These are phyloP conservation scores for Sciurus niger DNA, from an alignment of 2,113 vertebrate species.

Conservation along the genomic window DNA sequence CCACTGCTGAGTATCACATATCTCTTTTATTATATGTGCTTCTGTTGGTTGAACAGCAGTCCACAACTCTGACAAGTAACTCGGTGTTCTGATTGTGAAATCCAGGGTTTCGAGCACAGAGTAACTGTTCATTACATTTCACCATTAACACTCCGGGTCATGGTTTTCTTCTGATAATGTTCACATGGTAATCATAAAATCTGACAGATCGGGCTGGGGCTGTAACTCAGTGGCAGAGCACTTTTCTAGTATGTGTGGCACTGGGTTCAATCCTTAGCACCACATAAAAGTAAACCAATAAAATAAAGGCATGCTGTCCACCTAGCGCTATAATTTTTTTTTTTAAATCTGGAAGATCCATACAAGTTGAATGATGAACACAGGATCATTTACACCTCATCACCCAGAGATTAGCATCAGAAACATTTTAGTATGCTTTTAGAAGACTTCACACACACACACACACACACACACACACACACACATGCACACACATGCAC, in stretches of 20 bases:
- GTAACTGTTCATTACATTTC: not conserved
- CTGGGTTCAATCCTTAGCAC: no score
- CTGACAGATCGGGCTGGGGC: no score
- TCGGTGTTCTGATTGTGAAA: not conserved
- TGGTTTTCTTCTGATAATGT: not conserved
- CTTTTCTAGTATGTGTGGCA: no score
- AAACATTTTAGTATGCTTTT: not conserved
- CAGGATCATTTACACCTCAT: not conserved
- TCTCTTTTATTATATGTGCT: not conserved
- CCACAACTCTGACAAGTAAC: not conserved
- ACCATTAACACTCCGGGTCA: not conserved
- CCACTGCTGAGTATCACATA: accelerated
- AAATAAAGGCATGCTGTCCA: no score
- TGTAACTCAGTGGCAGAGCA: no score
- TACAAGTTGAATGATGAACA: not conserved
- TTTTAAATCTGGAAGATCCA: not conserved
- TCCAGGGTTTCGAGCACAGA: not conserved
- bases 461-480: no score
- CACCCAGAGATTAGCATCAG: not conserved
- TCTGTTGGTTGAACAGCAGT: not conserved
- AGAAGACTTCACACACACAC: not conserved
- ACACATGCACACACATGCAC: no score
- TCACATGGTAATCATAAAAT: not conserved
- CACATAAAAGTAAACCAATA: no score
- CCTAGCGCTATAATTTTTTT: no score